Conservation (phyloP, 2,888 invertebrate genomes). For the Mylabris sibirica region DNA sequence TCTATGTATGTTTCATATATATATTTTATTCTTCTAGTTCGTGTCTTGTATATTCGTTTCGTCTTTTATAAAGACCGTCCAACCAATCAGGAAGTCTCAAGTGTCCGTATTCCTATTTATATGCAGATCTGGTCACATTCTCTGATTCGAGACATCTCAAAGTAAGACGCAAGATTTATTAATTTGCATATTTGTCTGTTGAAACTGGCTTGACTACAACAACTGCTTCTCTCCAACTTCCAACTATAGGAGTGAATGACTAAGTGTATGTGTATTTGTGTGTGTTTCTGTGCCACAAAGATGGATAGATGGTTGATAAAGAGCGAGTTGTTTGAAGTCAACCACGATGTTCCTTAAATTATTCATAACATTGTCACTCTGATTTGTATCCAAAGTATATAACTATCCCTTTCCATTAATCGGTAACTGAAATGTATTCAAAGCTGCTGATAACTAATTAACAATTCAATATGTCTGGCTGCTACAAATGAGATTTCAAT, state of each 20-base stretch:
- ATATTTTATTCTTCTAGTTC: neutral
- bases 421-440: constrained; percentile 32
- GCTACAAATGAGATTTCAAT: constrained; percentile 4
- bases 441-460: constrained; percentile 39
- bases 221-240: constrained; percentile 21
- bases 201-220: constrained; percentile 14
- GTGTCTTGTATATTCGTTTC: constrained; percentile 15
- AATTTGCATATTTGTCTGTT: constrained; percentile 59
- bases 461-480: constrained; percentile 27
- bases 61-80: constrained; percentile 28
- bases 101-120: constrained; percentile 56
- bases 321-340: constrained; percentile 55
- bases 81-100: constrained; percentile 45
- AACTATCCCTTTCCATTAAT: constrained; percentile 42
- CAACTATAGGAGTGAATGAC: constrained; percentile 14
- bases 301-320: neutral
- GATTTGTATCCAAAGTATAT: constrained; percentile 49
- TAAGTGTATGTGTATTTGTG: constrained; percentile 32
- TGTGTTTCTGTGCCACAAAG: constrained; percentile 23
- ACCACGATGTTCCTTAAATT: constrained; percentile 55
- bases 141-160: constrained; percentile 53
- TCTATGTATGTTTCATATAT: neutral
- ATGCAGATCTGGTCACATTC: constrained; percentile 56
- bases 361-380: constrained; percentile 58
- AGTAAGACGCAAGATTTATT: constrained; percentile 60